These are phyloP conservation scores for Corvus cornix DNA, from an alignment of 2,113 vertebrate genomes.

Conservation along the genomic window DNA sequence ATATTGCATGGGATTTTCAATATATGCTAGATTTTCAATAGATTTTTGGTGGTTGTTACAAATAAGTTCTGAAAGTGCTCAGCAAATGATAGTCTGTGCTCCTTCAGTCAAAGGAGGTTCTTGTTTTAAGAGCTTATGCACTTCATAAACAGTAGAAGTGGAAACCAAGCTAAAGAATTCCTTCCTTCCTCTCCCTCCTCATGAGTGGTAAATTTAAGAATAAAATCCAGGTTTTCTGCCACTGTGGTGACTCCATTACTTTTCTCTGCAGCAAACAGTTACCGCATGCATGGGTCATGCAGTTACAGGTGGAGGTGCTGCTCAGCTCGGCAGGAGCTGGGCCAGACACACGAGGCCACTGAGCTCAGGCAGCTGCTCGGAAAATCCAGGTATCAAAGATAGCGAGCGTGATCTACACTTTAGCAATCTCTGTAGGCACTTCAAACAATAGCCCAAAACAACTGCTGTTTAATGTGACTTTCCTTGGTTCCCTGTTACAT, in stretches of 20 bases:
- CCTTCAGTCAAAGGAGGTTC: neutral
- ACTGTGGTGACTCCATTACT: neutral
- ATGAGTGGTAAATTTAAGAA: neutral
- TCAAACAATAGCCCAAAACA: neutral
- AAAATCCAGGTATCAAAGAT: rapidly evolving
- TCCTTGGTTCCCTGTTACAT: neutral
- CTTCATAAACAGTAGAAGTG: neutral
- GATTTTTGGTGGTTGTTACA: neutral
- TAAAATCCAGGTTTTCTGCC: neutral
- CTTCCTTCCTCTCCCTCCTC: neutral
- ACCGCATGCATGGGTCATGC: rapidly evolving
- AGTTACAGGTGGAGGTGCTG: neutral
- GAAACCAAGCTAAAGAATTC: neutral
- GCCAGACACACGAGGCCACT: rapidly evolving
- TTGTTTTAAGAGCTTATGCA: neutral
- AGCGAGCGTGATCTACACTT: rapidly evolving
- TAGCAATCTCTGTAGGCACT: neutral
- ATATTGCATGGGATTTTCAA: neutral
- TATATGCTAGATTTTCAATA: neutral
- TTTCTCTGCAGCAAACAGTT: neutral
- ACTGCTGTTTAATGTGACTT: neutral
- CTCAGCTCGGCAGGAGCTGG: neutral
- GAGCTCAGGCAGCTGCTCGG: neutral
- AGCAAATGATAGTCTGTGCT: neutral
- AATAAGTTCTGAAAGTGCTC: neutral